These are phyloP conservation scores for Pyrocoelia pectoralis DNA, from an alignment of 2,888 invertebrate genomes.

Conservation along the genomic window DNA sequence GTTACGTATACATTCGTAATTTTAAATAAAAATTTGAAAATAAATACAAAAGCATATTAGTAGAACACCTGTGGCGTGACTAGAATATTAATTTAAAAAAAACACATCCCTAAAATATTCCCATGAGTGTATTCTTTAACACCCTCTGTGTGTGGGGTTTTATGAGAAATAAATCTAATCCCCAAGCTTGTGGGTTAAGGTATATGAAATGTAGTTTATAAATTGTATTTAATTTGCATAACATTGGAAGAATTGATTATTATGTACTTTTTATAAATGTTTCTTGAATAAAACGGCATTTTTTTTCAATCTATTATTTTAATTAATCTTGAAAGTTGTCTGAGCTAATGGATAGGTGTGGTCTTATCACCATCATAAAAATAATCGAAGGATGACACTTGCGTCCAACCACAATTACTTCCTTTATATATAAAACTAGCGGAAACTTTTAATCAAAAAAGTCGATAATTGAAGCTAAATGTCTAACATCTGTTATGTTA, in stretches of 20 bases:
- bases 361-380: constrained; percentile 15
- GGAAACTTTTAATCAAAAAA: constrained; percentile 15
- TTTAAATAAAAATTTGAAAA: background rate
- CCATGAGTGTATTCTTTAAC: background rate
- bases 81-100: constrained; percentile 9
- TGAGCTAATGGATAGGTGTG: constrained; percentile 7
- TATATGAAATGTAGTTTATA: background rate
- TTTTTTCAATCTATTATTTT: too few relatives aligned
- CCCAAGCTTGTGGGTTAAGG: background rate
- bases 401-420: constrained; percentile 7
- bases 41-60: constrained; percentile 1
- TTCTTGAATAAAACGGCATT: too few relatives aligned
- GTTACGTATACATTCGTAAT: background rate
- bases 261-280: background rate
- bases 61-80: constrained; percentile 9
- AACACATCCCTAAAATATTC: constrained; percentile 3
- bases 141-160: constrained; percentile 7
- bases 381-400: constrained; percentile 10
- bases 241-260: background rate
- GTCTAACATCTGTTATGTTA: constrained; percentile 5
- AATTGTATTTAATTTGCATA: constrained; percentile 9
- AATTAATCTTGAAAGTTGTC: background rate
- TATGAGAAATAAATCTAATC: constrained; percentile 17
- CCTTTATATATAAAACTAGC: constrained; percentile 8
- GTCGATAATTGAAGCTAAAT: constrained; percentile 7